Conservation (phyloP, 2,888 invertebrate species). For the Serrognathus titanus region DNA sequence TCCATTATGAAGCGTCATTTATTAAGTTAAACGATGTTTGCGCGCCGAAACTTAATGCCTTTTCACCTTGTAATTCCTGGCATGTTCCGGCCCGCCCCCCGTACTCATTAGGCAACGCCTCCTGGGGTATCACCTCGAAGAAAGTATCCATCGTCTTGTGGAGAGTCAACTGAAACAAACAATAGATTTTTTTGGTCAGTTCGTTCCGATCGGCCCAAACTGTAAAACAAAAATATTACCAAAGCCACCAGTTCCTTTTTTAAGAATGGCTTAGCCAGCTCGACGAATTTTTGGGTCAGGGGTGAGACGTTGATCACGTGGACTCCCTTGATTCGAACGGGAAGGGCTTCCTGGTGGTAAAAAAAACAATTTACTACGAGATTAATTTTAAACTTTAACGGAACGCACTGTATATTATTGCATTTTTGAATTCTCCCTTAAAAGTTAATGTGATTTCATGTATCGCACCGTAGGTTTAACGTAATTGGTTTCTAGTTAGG, state of each 20-base stretch:
- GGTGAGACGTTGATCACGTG: slow-evolving; percentile 66
- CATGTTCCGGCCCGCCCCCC: slow-evolving; percentile 51
- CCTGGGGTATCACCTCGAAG: slow-evolving; percentile 49
- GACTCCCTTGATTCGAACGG: slow-evolving; percentile 61
- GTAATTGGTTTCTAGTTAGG: too few species aligned
- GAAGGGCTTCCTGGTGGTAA: slow-evolving; percentile 52
- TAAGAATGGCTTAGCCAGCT: slow-evolving; percentile 66
- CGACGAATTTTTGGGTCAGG: slow-evolving; percentile 65
- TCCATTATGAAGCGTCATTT: too few species aligned
- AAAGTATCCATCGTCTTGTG: slow-evolving; percentile 12
- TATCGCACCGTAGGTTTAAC: too few species aligned
- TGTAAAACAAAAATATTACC: neutral
- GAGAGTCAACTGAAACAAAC: slow-evolving; percentile 16
- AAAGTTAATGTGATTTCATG: too few species aligned
- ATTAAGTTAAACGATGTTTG: too few species aligned
- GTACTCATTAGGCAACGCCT: slow-evolving; percentile 59
- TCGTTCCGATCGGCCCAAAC: slow-evolving; percentile 5
- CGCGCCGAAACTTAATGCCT: neutral
- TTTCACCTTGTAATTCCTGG: slow-evolving; percentile 6
- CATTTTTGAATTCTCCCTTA: too few species aligned
- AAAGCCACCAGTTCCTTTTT: slow-evolving; percentile 57
- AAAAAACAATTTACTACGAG: neutral
- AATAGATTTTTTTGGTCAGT: neutral
- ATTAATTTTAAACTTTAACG: too few species aligned
- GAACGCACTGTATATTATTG: too few species aligned